phyloP scores from a whole-genome alignment of 2,113 vertebrate species.

The Phalacrocorax brasilianus region DNA sequence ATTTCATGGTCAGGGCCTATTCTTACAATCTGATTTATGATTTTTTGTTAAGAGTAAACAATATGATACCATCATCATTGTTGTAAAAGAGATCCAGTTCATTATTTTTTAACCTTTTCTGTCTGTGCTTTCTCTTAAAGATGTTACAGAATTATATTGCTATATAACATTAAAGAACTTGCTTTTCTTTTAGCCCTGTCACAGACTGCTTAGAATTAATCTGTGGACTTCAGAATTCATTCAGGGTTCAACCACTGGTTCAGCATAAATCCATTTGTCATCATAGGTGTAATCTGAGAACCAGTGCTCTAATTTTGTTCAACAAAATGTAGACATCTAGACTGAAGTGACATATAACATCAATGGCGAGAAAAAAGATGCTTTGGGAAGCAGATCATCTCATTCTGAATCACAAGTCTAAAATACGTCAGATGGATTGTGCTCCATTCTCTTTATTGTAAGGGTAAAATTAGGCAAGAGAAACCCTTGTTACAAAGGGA shows the following conservation, averaged over 20 bases:
- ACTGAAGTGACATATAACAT: neutral
- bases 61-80: neutral
- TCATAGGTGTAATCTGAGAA: neutral
- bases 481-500: neutral
- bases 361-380: neutral
- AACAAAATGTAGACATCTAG: neutral
- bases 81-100: neutral
- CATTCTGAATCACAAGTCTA: neutral
- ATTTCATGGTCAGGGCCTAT: neutral
- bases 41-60: neutral
- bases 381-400: neutral
- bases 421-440: neutral
- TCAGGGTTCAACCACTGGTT: neutral
- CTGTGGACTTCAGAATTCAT: neutral
- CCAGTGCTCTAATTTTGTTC: neutral
- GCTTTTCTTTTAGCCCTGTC: neutral
- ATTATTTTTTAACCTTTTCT: neutral
- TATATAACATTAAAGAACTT: neutral
- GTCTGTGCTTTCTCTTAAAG: neutral
- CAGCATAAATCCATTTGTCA: neutral
- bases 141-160: neutral
- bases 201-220: neutral
- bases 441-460: neutral
- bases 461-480: neutral
- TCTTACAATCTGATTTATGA: neutral